phyloP scores from a whole-genome alignment of 2,113 vertebrate genomes.

The Monarcha castaneiventris region DNA sequence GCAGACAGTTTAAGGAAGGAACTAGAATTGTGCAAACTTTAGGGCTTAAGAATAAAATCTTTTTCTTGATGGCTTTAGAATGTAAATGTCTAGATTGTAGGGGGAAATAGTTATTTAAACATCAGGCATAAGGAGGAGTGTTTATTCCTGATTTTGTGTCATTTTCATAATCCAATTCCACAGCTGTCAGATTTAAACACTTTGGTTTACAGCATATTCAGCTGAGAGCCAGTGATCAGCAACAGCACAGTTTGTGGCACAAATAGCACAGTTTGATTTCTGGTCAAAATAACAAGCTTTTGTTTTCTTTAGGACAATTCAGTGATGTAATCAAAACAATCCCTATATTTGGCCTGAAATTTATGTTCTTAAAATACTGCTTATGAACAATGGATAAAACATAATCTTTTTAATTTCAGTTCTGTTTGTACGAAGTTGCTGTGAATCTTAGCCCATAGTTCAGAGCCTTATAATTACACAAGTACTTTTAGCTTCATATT shows the following conservation, averaged over 20 bases:
- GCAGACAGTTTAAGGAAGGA: neutral
- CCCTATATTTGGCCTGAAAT: neutral
- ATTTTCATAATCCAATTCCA: constrained; percentile 13
- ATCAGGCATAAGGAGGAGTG: neutral
- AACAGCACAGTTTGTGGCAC: neutral
- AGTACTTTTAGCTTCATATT: neutral
- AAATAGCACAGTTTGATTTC: neutral
- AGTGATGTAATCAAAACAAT: neutral
- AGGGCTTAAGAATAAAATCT: neutral
- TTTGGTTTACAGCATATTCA: neutral
- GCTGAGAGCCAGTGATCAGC: neutral
- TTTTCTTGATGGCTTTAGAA: neutral
- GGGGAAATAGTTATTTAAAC: neutral
- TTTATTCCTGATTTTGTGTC: neutral
- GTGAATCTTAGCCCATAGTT: neutral
- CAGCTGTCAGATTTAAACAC: neutral
- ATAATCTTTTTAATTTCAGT: neutral
- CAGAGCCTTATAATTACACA: neutral
- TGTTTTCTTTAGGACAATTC: neutral
- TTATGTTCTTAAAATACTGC: neutral
- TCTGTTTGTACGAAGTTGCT: neutral
- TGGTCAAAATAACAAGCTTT: neutral
- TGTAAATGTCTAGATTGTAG: neutral
- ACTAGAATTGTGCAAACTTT: neutral
- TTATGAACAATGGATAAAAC: neutral